phyloP scores from a whole-genome alignment of 2,113 vertebrate species.

The Phoxinus phoxinus region DNA sequence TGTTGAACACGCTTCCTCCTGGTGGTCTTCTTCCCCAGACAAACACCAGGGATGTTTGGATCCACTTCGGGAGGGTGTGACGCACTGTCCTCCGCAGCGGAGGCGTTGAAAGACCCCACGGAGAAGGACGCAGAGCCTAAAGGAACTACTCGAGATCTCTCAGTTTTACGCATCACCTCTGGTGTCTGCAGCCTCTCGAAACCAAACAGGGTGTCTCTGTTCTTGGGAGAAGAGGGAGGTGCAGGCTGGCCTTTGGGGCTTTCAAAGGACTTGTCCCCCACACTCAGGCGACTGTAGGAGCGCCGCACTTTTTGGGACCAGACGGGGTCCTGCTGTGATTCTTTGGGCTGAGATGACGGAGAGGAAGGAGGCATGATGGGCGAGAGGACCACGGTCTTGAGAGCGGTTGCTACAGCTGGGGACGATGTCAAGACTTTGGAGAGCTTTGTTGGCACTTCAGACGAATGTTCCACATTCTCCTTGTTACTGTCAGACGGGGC shows the following conservation, averaged over 20 bases:
- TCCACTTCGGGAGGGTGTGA: slow-evolving; percentile 64
- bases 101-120: slow-evolving; percentile 58
- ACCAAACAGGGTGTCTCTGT: slow-evolving; percentile 77
- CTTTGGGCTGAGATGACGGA: slow-evolving; percentile 29
- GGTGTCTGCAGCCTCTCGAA: slow-evolving; percentile 78
- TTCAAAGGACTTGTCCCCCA: slow-evolving; percentile 64
- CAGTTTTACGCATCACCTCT: slow-evolving; percentile 64
- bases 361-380: slow-evolving; percentile 67
- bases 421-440: slow-evolving; percentile 59
- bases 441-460: slow-evolving; percentile 50
- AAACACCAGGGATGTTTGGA: slow-evolving; percentile 82
- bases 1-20: slow-evolving; percentile 74
- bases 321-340: slow-evolving; percentile 55
- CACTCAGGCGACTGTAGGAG: slow-evolving; percentile 83
- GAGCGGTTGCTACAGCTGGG: slow-evolving; percentile 9
- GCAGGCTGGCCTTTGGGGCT: slow-evolving; percentile 47
- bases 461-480: slow-evolving; percentile 66
- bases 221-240: slow-evolving; percentile 51
- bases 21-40: slow-evolving; percentile 72
- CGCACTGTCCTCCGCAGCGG: slow-evolving; percentile 59
- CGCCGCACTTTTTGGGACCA: slow-evolving; percentile 86
- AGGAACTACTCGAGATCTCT: background rate
- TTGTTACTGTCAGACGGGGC: slow-evolving; percentile 66
- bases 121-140: slow-evolving; percentile 53
- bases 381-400: slow-evolving; percentile 63